Evolutionary conservation across 2,888 invertebrate genomes (phyloP).

Genomic region (Antheraea yamamai): DNA sequence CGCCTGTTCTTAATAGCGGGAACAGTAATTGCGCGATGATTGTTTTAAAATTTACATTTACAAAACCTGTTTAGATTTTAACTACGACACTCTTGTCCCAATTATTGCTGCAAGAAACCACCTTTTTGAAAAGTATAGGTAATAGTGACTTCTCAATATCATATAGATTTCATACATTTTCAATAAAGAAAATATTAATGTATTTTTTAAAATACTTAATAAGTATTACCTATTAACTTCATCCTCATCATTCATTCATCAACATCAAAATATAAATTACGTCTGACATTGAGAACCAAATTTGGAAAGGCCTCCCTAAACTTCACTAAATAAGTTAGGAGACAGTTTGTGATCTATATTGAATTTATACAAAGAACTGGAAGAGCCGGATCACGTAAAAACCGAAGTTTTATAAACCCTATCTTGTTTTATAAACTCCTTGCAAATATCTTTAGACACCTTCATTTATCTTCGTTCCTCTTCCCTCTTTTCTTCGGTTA

Average conservation of each 20-base stretch:
- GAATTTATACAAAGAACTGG: background rate
- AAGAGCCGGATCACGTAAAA: conserved; percentile 2
- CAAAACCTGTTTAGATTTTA: background rate
- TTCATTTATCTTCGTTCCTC: background rate
- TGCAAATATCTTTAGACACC: background rate
- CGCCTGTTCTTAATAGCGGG: no score
- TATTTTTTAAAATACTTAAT: background rate
- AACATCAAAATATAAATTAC: background rate
- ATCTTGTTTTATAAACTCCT: background rate
- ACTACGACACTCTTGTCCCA: background rate
- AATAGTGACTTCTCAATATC: background rate
- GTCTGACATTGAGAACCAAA: background rate
- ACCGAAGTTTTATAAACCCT: background rate
- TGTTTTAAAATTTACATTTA: no score
- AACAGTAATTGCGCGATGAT: no score
- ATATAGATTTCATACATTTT: background rate
- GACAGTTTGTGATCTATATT: background rate
- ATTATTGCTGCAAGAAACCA: background rate
- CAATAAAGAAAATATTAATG: no score
- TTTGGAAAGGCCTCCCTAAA: background rate
- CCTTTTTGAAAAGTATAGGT: no score
- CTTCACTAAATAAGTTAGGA: conserved; percentile 8
- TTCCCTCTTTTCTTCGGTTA: background rate
- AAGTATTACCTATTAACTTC: background rate
- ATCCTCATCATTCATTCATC: background rate